Base-by-base conservation (phyloP, 2,797 vertebrate genomes). In the Propithecus perrieri region DNA sequence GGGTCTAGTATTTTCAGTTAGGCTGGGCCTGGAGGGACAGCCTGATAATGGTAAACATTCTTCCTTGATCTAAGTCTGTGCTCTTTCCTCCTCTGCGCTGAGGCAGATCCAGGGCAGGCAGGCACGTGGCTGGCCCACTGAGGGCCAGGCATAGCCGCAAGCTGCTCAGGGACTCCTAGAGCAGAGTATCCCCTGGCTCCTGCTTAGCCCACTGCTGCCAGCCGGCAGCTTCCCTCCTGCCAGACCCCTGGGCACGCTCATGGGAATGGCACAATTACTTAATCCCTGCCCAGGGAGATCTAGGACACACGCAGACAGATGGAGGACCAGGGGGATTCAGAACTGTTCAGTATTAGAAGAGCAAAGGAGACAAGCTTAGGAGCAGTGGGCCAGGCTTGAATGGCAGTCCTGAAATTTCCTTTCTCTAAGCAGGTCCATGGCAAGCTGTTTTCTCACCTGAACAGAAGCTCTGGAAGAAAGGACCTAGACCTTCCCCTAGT, bases 141-240 rank as follows among this genome's bases (percentile, higher is more conserved):
- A 93, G 89, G 94, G 67, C 87, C 74, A 59, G 78, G 81, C 85
- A 95, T 84, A 95, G 93, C 93, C 35, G 71, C 94, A 96, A 97
- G 96, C 97, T 97, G 96, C 96, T 97, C 17, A 7, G 91, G 94
- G 85, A 89, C 94, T 87, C 83, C 74, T 95, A 92, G 85, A 97
- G 81, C 95, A 96, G 91, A 97, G 30, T 88, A 33, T 97, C 97
- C 97, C 97, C 90, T 97, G 96, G 96, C 97, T 97, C 91, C 5
- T 81, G 94, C 95, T 97, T 89, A 97, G 85, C 87, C 93, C 87
- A 50, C 43, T 95, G 92, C 75, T 97, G 97, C 97, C 98, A 98
- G 96, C 84, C 96, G 35, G 89, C 89, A 92, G 95, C 86, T 94
- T 93, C 91, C 93, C 94, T 93, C 79, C 85, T 97, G 97, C 93